phyloP scores from a whole-genome alignment of 64 coral and sea anemone genomes.

The Porites australiensis region DNA sequence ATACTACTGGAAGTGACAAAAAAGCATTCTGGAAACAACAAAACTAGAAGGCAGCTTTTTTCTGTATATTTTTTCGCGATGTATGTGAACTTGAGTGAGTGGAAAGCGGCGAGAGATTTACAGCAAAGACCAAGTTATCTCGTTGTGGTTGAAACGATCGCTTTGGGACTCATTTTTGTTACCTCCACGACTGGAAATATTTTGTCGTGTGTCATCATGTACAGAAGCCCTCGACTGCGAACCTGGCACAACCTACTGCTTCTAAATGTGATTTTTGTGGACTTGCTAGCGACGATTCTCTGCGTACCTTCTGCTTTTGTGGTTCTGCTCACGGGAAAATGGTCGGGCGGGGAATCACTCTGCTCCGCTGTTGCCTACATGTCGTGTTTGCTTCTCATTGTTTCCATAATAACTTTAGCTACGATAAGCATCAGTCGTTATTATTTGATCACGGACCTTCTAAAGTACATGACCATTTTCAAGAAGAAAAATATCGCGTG shows the following conservation, averaged over 20 bases:
- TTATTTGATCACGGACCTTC: slow-evolving; percentile 65
- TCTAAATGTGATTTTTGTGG: slow-evolving; percentile 76
- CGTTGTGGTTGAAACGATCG: slow-evolving; percentile 49
- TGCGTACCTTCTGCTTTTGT: slow-evolving; percentile 49
- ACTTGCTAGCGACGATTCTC: slow-evolving; percentile 54
- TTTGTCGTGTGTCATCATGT: slow-evolving; percentile 75
- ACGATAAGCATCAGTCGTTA: slow-evolving; percentile 77
- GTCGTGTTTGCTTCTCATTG: slow-evolving; percentile 48
- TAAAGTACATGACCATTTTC: slow-evolving; percentile 72
- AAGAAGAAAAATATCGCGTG: slow-evolving; percentile 60
- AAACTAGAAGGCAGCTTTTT: too few relatives aligned
- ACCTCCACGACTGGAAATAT: slow-evolving; percentile 59
- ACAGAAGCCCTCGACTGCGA: slow-evolving; percentile 67
- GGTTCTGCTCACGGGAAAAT: slow-evolving; percentile 59
- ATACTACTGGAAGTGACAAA: too few relatives aligned
- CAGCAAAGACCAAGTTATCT: slow-evolving; percentile 46
- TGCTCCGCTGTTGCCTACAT: slow-evolving; percentile 66
- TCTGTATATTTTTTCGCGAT: neutral
- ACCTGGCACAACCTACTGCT: slow-evolving; percentile 88
- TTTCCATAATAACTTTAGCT: slow-evolving; percentile 72
- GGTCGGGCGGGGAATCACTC: slow-evolving; percentile 29
- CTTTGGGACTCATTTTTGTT: slow-evolving; percentile 47
- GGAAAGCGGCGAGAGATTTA: slow-evolving; percentile 64
- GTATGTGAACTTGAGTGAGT: neutral
- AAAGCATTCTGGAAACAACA: neutral